phyloP scores from a whole-genome alignment of 2,888 invertebrate species.

The Oxycera nigricornis region DNA sequence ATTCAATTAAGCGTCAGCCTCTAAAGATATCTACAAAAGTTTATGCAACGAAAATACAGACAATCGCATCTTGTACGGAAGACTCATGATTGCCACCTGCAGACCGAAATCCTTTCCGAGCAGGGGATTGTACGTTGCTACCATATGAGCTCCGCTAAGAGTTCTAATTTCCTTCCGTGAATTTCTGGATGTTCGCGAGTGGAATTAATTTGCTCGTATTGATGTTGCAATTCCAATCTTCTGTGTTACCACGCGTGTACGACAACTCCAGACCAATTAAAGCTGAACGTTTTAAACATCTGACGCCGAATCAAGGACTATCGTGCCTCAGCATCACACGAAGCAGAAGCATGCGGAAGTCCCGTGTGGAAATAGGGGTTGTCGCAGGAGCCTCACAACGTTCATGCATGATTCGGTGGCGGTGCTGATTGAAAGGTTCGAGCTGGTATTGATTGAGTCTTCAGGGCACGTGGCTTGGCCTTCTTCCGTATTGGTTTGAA shows the following conservation, averaged over 20 bases:
- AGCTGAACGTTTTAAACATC: slow-evolving; percentile 26
- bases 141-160: neutral
- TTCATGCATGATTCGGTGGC: slow-evolving; percentile 14
- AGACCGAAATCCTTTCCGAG: neutral
- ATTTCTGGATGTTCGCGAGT: too few species aligned
- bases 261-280: slow-evolving; percentile 16
- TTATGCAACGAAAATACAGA: neutral
- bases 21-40: neutral
- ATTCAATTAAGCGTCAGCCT: neutral
- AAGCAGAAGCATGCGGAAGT: neutral
- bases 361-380: neutral
- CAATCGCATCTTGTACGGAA: neutral
- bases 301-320: neutral
- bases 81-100: neutral
- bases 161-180: too few species aligned
- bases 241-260: too few species aligned
- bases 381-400: neutral
- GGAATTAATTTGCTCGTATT: too few species aligned
- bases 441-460: slow-evolving; percentile 14
- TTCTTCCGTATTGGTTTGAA: neutral
- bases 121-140: neutral
- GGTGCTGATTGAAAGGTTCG: slow-evolving; percentile 8
- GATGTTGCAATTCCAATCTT: too few species aligned
- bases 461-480: neutral
- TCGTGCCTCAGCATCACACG: neutral